These are phyloP conservation scores for Galbula dea DNA, from an alignment of 2,113 vertebrate species.

Conservation along the genomic window DNA sequence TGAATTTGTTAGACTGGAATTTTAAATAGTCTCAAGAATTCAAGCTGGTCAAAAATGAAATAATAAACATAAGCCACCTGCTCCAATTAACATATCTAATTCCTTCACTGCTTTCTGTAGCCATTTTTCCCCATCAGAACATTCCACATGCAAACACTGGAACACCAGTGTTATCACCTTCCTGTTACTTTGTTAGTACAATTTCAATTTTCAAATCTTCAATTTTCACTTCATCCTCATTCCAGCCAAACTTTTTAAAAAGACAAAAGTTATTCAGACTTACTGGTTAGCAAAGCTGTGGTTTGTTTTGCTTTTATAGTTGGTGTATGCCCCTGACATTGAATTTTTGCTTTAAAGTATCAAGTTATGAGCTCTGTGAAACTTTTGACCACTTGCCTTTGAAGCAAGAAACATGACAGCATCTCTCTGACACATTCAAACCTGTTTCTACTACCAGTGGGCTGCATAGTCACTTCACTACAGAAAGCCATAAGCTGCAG, in stretches of 20 bases:
- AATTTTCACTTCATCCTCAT: neutral
- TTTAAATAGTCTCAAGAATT: slow-evolving; percentile 13
- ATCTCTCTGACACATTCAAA: neutral
- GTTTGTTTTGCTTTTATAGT: neutral
- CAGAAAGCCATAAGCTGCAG: neutral
- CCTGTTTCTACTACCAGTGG: neutral
- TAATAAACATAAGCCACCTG: neutral
- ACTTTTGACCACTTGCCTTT: neutral
- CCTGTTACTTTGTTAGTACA: neutral
- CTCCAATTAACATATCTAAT: slow-evolving; percentile 18
- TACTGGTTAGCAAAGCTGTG: neutral
- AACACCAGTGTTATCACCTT: rapidly evolving
- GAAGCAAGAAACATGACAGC: neutral
- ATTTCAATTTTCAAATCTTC: neutral
- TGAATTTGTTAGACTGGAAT: slow-evolving; percentile 1
- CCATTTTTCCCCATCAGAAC: neutral
- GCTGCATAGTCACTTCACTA: neutral
- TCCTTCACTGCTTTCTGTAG: neutral
- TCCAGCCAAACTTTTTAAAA: neutral
- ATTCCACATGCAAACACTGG: neutral
- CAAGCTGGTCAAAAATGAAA: neutral
- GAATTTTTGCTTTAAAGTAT: neutral
- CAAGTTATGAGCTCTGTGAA: neutral
- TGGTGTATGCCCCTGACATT: neutral
- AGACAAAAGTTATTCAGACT: neutral